Evolutionary conservation across 1,140 invertebrate genomes (phyloP).

Genomic region (Centruroides vittatus): DNA sequence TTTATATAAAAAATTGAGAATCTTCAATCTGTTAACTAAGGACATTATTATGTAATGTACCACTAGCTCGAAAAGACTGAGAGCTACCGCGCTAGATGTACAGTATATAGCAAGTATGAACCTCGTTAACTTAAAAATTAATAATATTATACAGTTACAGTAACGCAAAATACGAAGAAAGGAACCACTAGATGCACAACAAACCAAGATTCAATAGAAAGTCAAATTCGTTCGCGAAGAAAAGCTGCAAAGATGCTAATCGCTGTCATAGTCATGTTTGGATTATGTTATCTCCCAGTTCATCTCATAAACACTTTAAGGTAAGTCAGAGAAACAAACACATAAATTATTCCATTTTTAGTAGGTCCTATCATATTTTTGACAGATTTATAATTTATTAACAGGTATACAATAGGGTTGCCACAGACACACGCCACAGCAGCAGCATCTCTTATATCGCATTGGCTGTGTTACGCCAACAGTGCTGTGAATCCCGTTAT

Average conservation of each 20-base stretch:
- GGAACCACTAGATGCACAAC: conserved; percentile 1
- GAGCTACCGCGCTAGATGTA: no score
- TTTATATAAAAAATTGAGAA: no score
- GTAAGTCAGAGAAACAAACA: conserved; percentile 32
- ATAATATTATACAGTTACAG: neutral
- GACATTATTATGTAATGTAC: no score
- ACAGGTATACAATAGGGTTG: conserved; percentile 43
- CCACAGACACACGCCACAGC: conserved; percentile 43
- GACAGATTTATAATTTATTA: conserved; percentile 20
- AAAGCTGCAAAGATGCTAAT: conserved; percentile 89
- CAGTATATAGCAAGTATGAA: no score
- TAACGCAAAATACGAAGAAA: conserved; percentile 1
- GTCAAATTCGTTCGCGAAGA: conserved; percentile 55
- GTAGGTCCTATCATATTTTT: no score
- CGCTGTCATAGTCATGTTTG: conserved; percentile 74
- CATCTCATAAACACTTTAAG: conserved; percentile 64
- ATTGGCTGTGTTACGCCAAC: conserved; percentile 72
- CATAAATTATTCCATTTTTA: no score
- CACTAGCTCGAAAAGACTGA: no score
- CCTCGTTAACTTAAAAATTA: no score
- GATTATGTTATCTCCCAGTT: conserved; percentile 74
- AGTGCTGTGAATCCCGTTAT: conserved; percentile 78
- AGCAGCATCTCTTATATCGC: conserved; percentile 47
- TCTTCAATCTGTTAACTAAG: no score
- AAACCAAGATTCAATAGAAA: conserved; percentile 8